phyloP scores from a whole-genome alignment of 2,888 invertebrate genomes.

The Chesias legatella region DNA sequence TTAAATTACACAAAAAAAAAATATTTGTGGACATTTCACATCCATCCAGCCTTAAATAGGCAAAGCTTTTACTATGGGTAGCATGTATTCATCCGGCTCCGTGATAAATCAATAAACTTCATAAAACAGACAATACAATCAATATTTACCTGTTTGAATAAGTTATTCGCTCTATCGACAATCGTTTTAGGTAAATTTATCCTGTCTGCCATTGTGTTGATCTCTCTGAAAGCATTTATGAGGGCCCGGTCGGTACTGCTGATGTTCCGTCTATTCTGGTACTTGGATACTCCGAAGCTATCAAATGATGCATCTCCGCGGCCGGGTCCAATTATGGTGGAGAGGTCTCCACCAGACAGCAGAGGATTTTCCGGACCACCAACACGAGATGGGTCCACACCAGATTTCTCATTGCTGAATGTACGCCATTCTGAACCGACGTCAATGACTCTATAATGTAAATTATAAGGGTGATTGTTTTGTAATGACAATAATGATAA shows the following conservation, averaged over 20 bases:
- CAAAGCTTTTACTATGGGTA: no score
- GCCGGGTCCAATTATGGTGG: conserved; percentile 94
- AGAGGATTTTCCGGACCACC: conserved; percentile 99
- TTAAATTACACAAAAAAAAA: no score
- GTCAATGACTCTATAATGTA: conserved; percentile 92
- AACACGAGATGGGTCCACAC: conserved; percentile 99
- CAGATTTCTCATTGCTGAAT: conserved; percentile 98
- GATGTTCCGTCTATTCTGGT: conserved; percentile 88
- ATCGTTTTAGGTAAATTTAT: conserved; percentile 98
- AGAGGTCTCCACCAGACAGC: conserved; percentile 96
- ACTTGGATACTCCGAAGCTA: conserved; percentile 89
- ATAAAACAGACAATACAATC: no score
- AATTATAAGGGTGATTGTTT: neutral
- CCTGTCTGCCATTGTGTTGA: conserved; percentile 98
- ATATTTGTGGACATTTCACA: no score
- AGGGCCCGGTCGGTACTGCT: conserved; percentile 97
- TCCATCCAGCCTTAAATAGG: no score
- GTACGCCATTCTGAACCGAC: conserved; percentile 99
- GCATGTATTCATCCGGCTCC: no score
- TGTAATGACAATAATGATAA: no score
- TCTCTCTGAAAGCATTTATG: conserved; percentile 97
- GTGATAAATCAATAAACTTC: no score
- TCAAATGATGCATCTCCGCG: conserved; percentile 92
- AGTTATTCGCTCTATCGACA: conserved; percentile 96
- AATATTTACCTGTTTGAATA: conserved; percentile 93